These are phyloP conservation scores for Siphlonurus alternatus DNA, from an alignment of 2,888 invertebrate genomes.

Conservation along the genomic window DNA sequence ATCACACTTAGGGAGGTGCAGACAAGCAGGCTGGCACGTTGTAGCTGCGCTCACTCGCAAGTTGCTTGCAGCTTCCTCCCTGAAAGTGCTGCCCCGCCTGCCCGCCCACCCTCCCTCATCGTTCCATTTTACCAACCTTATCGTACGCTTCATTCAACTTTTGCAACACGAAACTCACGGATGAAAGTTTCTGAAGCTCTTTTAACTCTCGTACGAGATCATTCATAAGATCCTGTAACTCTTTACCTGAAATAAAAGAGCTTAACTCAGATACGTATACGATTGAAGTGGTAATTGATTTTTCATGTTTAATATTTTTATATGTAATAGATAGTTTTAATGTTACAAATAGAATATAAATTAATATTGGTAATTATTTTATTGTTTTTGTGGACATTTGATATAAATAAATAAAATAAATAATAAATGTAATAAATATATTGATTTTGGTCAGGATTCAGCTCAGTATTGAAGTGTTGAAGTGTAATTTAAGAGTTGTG, in stretches of 20 bases:
- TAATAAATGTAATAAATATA: too few species aligned
- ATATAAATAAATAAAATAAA: too few species aligned
- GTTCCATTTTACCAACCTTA: slow-evolving; percentile 26
- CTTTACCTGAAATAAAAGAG: slow-evolving; percentile 22
- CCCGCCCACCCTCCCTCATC: neutral
- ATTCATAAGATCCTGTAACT: slow-evolving; percentile 40
- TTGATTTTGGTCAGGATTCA: too few species aligned
- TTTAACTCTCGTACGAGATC: slow-evolving; percentile 45
- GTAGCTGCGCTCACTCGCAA: neutral
- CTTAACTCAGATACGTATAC: too few species aligned
- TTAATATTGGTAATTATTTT: neutral
- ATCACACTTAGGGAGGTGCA: neutral
- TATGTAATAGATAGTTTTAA: neutral
- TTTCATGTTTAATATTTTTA: too few species aligned
- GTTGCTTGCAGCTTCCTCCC: neutral
- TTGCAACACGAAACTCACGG: slow-evolving; percentile 36
- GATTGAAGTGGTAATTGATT: too few species aligned
- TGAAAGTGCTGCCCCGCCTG: neutral
- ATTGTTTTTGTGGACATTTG: neutral
- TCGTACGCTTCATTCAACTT: slow-evolving; percentile 42
- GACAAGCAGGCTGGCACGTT: neutral
- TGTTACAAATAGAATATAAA: slow-evolving; percentile 2
- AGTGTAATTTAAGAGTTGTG: too few species aligned
- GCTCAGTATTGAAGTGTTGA: too few species aligned
- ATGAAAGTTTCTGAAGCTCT: slow-evolving; percentile 40